Evolutionary conservation across 2,797 vertebrate species (phyloP).

Genomic region (Cuniculus paca): DNA sequence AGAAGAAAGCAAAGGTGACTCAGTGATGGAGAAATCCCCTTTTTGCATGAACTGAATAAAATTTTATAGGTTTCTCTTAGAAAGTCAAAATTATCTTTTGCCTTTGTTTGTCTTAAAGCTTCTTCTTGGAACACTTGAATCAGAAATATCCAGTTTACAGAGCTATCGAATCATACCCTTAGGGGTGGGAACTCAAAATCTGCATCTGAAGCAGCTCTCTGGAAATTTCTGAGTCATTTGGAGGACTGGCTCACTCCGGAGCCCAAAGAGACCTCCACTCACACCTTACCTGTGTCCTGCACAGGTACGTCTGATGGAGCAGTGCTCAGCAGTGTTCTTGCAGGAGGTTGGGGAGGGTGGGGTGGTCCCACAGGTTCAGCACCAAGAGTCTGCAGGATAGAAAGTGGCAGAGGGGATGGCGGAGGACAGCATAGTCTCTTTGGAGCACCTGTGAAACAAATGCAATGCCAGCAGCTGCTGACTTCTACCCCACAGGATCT

Average conservation of each 20-base stretch:
- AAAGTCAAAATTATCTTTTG: not conserved
- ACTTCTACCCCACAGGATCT: not conserved
- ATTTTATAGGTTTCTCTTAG: not conserved
- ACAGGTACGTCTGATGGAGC: not conserved
- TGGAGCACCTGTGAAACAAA: not conserved
- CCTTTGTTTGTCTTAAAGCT: not conserved
- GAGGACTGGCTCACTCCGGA: not conserved
- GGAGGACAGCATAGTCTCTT: not conserved
- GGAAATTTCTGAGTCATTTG: not conserved
- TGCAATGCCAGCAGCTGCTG: not conserved
- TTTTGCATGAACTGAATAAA: not conserved
- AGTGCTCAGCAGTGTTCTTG: not conserved
- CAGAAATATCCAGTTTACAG: not conserved
- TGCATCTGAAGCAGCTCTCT: not conserved
- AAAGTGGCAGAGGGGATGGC: not conserved
- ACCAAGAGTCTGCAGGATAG: not conserved
- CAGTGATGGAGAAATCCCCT: not conserved
- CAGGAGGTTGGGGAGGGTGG: not conserved
- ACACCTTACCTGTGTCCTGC: constrained; percentile 60
- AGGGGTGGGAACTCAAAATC: not conserved
- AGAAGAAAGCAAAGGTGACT: not conserved
- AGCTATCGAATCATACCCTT: not conserved
- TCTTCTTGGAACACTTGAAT: not conserved
- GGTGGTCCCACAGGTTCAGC: not conserved
- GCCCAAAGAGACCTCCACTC: not conserved